phyloP scores from a whole-genome alignment of 2,888 invertebrate species.

The Drosophila mayaguana region DNA sequence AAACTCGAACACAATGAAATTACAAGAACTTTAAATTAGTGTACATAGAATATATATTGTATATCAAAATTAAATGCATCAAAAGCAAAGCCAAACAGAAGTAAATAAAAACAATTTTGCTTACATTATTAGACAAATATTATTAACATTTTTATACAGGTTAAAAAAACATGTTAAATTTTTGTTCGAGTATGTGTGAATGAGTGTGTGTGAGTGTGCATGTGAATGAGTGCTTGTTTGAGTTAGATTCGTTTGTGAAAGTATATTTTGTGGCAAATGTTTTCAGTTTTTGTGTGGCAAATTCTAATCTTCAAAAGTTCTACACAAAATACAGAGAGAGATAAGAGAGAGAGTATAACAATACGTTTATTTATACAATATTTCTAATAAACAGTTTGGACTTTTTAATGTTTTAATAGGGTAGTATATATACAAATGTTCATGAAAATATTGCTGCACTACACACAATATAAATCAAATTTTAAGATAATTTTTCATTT shows the following conservation, averaged over 20 bases:
- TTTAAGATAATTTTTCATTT: background rate
- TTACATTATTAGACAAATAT: conserved; percentile 41
- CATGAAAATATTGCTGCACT: background rate
- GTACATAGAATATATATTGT: background rate
- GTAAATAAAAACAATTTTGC: conserved; percentile 20
- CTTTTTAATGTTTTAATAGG: background rate
- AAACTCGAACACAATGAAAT: conserved; percentile 39
- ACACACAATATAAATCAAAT: background rate
- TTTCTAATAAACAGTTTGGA: background rate
- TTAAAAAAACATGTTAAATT: conserved; percentile 13
- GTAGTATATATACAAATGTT: background rate
- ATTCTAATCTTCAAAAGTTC: conserved; percentile 12
- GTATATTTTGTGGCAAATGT: conserved; percentile 6
- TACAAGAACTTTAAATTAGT: conserved; percentile 11
- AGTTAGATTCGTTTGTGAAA: background rate
- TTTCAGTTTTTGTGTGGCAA: conserved; percentile 1
- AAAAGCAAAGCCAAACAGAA: conserved; percentile 31
- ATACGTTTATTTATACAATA: background rate
- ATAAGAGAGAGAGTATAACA: background rate
- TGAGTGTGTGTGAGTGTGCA: background rate
- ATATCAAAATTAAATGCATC: conserved; percentile 46
- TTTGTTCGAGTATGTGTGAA: background rate
- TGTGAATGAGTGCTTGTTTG: background rate
- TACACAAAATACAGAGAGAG: conserved; percentile 6
- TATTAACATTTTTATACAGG: conserved; percentile 43